Evolutionary conservation across 1,140 invertebrate species (phyloP), one percentile per base, ranked within the genome.

Genomic region (Leucophenga varia): DNA sequence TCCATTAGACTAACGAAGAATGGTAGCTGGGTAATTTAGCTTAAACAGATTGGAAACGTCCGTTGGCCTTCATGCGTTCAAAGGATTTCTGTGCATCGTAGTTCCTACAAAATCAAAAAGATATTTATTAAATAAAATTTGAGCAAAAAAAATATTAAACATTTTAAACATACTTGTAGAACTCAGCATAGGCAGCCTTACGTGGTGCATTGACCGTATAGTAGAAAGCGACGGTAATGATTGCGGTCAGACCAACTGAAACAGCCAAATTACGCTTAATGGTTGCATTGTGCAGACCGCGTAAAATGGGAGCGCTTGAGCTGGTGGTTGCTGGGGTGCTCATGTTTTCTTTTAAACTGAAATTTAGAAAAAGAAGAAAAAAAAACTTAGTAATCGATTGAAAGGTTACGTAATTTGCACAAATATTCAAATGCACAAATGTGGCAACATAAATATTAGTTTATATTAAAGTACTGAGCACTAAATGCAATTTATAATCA

Each of bases 41-140:
- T 40, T 45, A 55, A 43, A 47, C 50, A 20, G 77, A 77, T 49
- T 78, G 74, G 57, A 82, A 79, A 47, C 80, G 63, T 41, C 79
- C 80, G 44, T 65, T 64, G 21, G 73, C 69, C 57, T 69, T 76
- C 80, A 81, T 82, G 37, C 78, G 74, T 61, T 82, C 75, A 49
- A 79, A 82, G 22, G 79, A 79, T 44, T 76, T 75, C 30, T 80
- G 64, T 3, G 77, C 76, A 68, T 82, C 80, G 56, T 82, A 82
- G 31, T 72, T 80, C 59, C 80, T 82, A 54, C 30, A 64, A 68
- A 13, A n/a, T 16, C 16, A 43, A 59, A 55, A 45, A 44, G 5
- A 17, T 44, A 45, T 17, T 34, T 20, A 8, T 10, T 28, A 3
- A 7, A 19, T 3, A 30, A 14, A 0, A 43, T 7, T 21, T 17